These are phyloP conservation scores for Antennarius striatus DNA, from an alignment of 2,113 vertebrate species.

Conservation along the genomic window DNA sequence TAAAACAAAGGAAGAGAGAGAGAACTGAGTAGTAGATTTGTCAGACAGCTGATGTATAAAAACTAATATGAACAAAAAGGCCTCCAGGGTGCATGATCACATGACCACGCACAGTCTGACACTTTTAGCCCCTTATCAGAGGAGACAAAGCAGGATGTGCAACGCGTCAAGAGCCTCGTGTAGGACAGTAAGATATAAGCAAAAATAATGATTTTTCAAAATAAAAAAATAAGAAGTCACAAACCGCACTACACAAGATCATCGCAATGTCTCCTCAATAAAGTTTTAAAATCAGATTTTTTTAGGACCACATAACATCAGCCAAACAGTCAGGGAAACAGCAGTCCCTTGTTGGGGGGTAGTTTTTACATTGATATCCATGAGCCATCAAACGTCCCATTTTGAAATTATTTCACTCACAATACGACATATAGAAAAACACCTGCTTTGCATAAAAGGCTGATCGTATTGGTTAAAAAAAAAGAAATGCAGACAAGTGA, in stretches of 20 bases:
- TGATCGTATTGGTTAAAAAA: conserved; percentile 37
- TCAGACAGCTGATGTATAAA: conserved; percentile 27
- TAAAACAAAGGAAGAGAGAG: conserved; percentile 35
- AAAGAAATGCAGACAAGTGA: conserved; percentile 43
- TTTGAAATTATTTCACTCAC: conserved; percentile 27
- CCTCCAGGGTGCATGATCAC: conserved; percentile 66
- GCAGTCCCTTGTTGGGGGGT: not conserved
- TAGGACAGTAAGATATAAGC: conserved; percentile 33
- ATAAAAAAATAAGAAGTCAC: conserved; percentile 2
- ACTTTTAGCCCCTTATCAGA: conserved; percentile 30
- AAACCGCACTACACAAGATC: conserved; percentile 12
- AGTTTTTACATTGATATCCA: conserved; percentile 37
- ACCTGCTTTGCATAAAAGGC: conserved; percentile 69
- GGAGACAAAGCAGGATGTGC: conserved; percentile 45
- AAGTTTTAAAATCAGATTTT: conserved; percentile 3
- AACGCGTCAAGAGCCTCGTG: conserved; percentile 49
- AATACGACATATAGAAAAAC: conserved; percentile 51
- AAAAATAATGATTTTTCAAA: not conserved
- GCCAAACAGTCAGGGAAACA: conserved; percentile 4
- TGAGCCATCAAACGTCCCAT: conserved; percentile 25
- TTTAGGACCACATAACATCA: conserved; percentile 31
- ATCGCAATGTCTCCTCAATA: not conserved
- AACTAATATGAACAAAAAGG: conserved; percentile 61
- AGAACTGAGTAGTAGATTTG: conserved; percentile 26
- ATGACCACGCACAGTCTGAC: conserved; percentile 56